These are phyloP conservation scores for Danio rerio DNA, from an alignment of 2,113 vertebrate genomes.

Conservation along the genomic window DNA sequence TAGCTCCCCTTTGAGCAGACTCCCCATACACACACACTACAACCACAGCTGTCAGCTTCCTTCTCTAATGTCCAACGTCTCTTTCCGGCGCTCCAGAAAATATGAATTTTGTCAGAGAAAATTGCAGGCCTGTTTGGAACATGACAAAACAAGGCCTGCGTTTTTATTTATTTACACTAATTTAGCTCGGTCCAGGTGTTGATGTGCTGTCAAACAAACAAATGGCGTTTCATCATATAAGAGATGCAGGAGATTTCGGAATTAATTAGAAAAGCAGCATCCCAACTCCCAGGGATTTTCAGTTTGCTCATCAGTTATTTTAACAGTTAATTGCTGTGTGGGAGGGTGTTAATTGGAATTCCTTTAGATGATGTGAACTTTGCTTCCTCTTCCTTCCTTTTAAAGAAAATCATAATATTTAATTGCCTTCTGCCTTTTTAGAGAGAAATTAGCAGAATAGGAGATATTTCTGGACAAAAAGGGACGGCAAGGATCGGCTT, in stretches of 20 bases:
- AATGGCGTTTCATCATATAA: constrained; percentile 56
- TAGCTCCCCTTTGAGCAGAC: constrained; percentile 58
- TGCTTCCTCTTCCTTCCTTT: constrained; percentile 64
- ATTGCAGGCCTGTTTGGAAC: constrained; percentile 10
- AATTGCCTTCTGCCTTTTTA: constrained; percentile 52
- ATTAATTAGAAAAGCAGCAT: constrained; percentile 67
- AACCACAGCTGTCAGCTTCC: constrained; percentile 46
- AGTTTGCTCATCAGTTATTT: constrained; percentile 86
- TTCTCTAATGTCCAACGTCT: constrained; percentile 31
- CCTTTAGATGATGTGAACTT: constrained; percentile 74
- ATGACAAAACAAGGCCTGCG: constrained; percentile 31
- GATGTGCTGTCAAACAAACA: constrained; percentile 58
- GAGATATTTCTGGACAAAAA: neutral
- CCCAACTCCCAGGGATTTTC: constrained; percentile 75
- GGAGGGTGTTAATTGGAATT: constrained; percentile 92
- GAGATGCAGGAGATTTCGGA: constrained; percentile 68
- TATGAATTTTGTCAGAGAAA: constrained; percentile 37
- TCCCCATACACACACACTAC: neutral
- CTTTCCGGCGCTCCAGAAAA: constrained; percentile 34
- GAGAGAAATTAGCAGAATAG: neutral
- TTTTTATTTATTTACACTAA: constrained; percentile 56
- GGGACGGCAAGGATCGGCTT: neutral
- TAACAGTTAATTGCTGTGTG: constrained; percentile 92
- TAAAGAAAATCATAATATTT: constrained; percentile 63
- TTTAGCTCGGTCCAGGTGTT: constrained; percentile 16